Base-by-base conservation (phyloP, 2,113 vertebrate species). In the Cairina moschata region DNA sequence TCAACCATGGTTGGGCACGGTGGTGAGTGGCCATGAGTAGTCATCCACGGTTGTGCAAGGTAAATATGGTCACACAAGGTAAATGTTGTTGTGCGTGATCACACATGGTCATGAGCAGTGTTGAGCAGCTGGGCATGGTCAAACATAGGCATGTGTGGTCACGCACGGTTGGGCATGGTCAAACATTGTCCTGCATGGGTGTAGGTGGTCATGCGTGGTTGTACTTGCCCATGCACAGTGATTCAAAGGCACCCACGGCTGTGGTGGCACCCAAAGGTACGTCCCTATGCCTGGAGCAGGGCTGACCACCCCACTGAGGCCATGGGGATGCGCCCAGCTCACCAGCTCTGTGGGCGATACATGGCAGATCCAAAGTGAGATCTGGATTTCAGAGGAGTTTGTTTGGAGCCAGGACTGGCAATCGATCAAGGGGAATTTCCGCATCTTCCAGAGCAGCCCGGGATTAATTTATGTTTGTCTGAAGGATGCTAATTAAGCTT, bases 381-480 rank as follows among this genome's bases (percentile, higher is more conserved):
- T n/a, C 40, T 1, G 12, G 13, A 58, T 91, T 92, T 79, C 54
- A 3, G 0, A 15, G 66, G 92, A 63, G 56, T 56, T 86, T 46
- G 6, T 83, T 84, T 84, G 76, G 91, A 95, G 67, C 87, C 59
- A 50, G 73, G 93, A 44, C 10, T 46, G 72, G 77, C 23, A 36
- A 97, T 97, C 9, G 63, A 97, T 95, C 88, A 32, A 38, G 74
- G 26, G 17, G 83, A 83, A 94, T 69, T 83, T 90, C 79, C 7
- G 0, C 84, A 66, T 96, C 96, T 96, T 92, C 93, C 48, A 13
- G 81, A 96, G 96, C 86, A 63, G 8, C 91, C 80, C 86, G 76
- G 94, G 96, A 92, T 97, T 97, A 97, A 98, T 98, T 98, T 96
- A 95, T 97, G 96, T 96, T 97, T 94, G 91, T 91, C 92, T 84